Conservation (phyloP, 2,113 vertebrate species). For the Scopus umbretta region DNA sequence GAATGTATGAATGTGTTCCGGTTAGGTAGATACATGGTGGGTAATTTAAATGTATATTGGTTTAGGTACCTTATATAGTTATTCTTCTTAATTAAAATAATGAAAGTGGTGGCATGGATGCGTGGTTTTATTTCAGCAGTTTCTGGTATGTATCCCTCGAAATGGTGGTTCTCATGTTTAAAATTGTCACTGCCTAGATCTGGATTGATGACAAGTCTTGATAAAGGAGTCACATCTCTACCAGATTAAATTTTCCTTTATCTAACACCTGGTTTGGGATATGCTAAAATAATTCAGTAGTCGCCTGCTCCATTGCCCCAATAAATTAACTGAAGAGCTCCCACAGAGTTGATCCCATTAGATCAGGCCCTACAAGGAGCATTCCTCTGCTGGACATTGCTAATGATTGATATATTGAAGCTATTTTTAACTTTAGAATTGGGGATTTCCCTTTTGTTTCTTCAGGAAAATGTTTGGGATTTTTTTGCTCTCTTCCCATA, state of each 20-base stretch:
- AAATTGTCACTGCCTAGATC: neutral
- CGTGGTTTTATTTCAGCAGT: neutral
- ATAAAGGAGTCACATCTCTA: neutral
- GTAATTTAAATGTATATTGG: neutral
- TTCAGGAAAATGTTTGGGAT: neutral
- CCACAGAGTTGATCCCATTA: neutral
- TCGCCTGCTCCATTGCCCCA: neutral
- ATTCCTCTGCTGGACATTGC: neutral
- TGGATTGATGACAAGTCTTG: neutral
- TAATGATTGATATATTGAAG: neutral
- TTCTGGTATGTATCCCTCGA: neutral
- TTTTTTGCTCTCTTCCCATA: neutral
- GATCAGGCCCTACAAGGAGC: neutral
- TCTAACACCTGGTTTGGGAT: neutral
- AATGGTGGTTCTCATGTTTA: neutral
- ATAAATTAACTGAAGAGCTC: neutral
- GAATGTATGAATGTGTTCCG: neutral
- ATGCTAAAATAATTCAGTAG: neutral
- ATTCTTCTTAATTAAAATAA: neutral
- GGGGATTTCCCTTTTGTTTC: neutral
- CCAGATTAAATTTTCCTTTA: neutral
- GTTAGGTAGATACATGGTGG: neutral
- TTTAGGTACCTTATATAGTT: neutral
- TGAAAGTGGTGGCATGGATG: neutral
- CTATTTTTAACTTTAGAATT: neutral